Percentiles rank a stretch among this genome's conserved stretches.
Conservation (phyloP, 1,140 invertebrate genomes). For the Homalodisca vitripennis region DNA sequence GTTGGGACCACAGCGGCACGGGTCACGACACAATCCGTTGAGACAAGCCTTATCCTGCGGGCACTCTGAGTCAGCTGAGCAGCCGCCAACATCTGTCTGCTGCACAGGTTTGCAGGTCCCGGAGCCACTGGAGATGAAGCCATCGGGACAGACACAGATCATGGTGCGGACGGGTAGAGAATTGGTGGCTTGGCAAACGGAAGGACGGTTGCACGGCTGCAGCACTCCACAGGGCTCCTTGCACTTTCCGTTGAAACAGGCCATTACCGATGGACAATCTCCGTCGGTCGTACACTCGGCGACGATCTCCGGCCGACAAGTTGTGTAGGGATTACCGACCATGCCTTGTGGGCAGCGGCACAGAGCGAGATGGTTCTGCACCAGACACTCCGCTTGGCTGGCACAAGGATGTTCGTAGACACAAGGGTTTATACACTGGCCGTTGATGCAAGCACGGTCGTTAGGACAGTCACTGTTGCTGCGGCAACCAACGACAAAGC, state of each 20-base stretch:
- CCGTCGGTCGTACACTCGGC: conserved; percentile 77
- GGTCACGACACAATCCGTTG: conserved; percentile 74
- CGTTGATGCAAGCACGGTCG: conserved; percentile 80
- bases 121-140: conserved; percentile 81
- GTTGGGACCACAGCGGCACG: conserved; percentile 77
- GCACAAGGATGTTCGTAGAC: conserved; percentile 75
- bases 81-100: conserved; percentile 64
- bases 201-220: conserved; percentile 75
- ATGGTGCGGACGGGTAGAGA: conserved; percentile 82
- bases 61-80: conserved; percentile 74
- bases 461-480: conserved; percentile 85
- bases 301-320: conserved; percentile 66
- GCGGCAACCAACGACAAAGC: conserved; percentile 79
- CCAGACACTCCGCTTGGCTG: conserved; percentile 70
- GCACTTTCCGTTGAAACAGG: conserved; percentile 80
- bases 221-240: conserved; percentile 77
- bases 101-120: conserved; percentile 71
- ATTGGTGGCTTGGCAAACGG: conserved; percentile 70
- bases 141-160: conserved; percentile 83
- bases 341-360: conserved; percentile 73
- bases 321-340: conserved; percentile 77
- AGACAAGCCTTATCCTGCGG: conserved; percentile 72
- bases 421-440: conserved; percentile 85
- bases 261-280: conserved; percentile 75
- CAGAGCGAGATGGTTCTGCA: conserved; percentile 76